phyloP scores from a whole-genome alignment of 2,797 vertebrate genomes.

The Numenius phaeopus region DNA sequence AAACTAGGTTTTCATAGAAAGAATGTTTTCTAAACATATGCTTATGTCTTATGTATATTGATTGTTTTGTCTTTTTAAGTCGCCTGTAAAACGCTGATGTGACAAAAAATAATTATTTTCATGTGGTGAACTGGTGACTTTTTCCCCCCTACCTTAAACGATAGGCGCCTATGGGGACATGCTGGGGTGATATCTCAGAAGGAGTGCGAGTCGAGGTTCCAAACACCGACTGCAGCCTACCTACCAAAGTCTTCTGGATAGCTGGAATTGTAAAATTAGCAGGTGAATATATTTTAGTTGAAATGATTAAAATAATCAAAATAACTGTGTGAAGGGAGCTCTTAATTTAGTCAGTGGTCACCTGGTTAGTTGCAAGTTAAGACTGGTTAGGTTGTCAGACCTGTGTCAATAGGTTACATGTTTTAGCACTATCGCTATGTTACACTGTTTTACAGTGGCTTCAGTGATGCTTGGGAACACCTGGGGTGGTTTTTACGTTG shows the following conservation, averaged over 20 bases:
- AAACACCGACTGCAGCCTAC: slow-evolving; percentile 92
- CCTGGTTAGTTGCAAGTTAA: neutral
- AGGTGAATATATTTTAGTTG: slow-evolving; percentile 78
- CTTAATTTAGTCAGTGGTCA: neutral
- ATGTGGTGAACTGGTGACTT: neutral
- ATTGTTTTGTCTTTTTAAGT: slow-evolving; percentile 10
- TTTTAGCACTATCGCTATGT: neutral
- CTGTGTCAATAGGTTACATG: neutral
- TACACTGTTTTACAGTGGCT: neutral
- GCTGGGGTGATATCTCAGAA: slow-evolving; percentile 93
- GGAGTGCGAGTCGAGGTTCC: slow-evolving; percentile 93
- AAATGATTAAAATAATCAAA: neutral
- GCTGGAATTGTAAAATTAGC: slow-evolving; percentile 95
- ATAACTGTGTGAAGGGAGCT: neutral
- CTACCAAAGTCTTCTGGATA: slow-evolving; percentile 97
- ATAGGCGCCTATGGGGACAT: slow-evolving; percentile 94
- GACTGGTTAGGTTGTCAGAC: neutral
- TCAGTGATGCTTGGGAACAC: neutral
- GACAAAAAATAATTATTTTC: neutral
- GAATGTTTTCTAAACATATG: neutral
- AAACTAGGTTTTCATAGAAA: neutral
- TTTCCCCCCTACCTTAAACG: slow-evolving; percentile 10
- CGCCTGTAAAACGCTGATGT: neutral
- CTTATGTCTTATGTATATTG: neutral
- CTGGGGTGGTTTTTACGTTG: neutral